A percentile compares a stretch with the other conserved stretches of the same genome.
Conservation (phyloP, 2,888 invertebrate genomes). For the Catocala sponsa region DNA sequence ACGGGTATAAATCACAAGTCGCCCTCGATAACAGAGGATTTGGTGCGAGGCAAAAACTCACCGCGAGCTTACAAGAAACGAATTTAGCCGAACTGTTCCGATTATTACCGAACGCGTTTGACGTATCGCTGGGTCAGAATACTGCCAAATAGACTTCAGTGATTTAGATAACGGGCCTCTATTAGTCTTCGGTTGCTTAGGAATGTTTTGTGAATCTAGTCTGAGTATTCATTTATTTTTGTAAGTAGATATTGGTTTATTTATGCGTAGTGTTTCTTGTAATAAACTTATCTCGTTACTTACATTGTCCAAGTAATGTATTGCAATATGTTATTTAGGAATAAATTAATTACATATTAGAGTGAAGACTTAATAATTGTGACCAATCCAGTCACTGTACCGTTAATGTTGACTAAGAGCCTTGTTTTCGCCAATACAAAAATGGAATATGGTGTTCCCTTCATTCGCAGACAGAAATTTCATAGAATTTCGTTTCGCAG, state of each 20-base stretch:
- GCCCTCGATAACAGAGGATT: slow-evolving; percentile 47
- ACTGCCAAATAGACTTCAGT: slow-evolving; percentile 7
- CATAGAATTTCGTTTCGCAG: too few relatives aligned
- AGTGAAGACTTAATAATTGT: too few relatives aligned
- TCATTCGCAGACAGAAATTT: too few relatives aligned
- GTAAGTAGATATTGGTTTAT: background rate
- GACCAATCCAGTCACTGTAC: too few relatives aligned
- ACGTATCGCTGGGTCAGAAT: background rate
- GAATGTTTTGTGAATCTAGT: slow-evolving; percentile 6
- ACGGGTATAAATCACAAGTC: slow-evolving; percentile 60
- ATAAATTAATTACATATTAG: too few relatives aligned
- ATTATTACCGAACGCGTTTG: background rate
- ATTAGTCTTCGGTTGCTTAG: slow-evolving; percentile 1
- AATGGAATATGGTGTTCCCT: too few relatives aligned
- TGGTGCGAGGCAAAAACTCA: slow-evolving; percentile 33
- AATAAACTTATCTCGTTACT: too few relatives aligned
- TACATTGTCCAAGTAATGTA: too few relatives aligned
- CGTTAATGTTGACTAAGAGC: too few relatives aligned
- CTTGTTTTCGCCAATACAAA: too few relatives aligned
- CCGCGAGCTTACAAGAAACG: slow-evolving; percentile 2
- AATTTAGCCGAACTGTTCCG: background rate
- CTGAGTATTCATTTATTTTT: background rate
- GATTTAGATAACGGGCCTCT: slow-evolving; percentile 6
- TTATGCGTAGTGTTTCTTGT: background rate
- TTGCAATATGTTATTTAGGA: too few relatives aligned